Evolutionary conservation across 1,140 invertebrate species (phyloP).

Genomic region (Cydia pomonella): DNA sequence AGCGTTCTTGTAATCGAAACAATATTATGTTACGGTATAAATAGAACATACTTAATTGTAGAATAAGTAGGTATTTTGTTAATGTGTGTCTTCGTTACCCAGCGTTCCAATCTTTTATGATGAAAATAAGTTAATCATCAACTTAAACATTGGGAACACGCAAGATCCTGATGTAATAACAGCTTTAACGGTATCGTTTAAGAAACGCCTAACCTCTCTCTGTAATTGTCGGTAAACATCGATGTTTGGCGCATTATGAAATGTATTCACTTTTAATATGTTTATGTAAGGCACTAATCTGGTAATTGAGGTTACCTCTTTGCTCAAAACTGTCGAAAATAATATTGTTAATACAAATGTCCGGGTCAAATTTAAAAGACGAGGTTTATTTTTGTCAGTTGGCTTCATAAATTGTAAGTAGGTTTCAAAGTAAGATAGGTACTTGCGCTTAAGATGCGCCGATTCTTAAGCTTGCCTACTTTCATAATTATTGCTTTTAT

Average conservation of each 20-base stretch:
- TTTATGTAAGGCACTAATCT: constrained; percentile 6
- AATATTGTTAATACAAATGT: neutral
- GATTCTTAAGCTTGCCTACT: too few relatives aligned
- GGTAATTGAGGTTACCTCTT: neutral
- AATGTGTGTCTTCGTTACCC: too few relatives aligned
- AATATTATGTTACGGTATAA: too few relatives aligned
- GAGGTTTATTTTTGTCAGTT: neutral
- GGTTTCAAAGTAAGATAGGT: too few relatives aligned
- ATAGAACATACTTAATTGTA: too few relatives aligned
- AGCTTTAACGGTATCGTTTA: neutral
- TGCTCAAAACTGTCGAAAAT: neutral
- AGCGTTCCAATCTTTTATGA: neutral
- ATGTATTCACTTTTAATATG: neutral
- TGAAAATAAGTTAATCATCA: neutral
- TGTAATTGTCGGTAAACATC: constrained; percentile 13
- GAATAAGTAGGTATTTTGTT: too few relatives aligned
- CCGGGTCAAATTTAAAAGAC: neutral
- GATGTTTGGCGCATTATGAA: neutral
- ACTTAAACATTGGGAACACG: neutral
- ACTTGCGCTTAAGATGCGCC: too few relatives aligned
- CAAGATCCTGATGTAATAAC: neutral
- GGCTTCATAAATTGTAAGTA: too few relatives aligned
- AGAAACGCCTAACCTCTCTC: constrained; percentile 3
- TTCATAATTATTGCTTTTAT: too few relatives aligned
- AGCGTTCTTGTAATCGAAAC: too few relatives aligned